A percentile compares a stretch with the other conserved stretches of the same genome.
These are phyloP conservation scores for Tiliacea aurago DNA, from an alignment of 2,888 invertebrate genomes.

Conservation along the genomic window DNA sequence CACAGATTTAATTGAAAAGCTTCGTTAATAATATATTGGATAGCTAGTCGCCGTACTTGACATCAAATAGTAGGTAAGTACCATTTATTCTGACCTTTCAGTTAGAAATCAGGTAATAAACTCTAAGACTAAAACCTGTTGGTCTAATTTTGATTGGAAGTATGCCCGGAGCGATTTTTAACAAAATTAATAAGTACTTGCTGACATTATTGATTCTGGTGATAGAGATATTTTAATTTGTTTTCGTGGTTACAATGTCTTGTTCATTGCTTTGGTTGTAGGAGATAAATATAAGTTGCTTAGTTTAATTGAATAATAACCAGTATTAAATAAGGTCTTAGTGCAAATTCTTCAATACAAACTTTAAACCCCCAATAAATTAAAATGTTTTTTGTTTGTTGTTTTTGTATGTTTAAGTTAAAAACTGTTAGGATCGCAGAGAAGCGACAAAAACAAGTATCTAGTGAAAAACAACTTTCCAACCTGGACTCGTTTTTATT, in stretches of 20 bases:
- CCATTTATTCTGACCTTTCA: constrained; percentile 22
- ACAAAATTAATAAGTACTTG: neutral
- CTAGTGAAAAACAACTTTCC: too few relatives aligned
- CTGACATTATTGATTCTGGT: neutral
- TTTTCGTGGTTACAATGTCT: neutral
- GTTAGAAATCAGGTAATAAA: neutral
- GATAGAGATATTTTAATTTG: neutral
- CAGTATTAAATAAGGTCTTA: neutral
- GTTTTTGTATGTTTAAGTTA: too few relatives aligned
- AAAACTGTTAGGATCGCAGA: neutral
- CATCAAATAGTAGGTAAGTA: neutral
- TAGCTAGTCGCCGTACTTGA: constrained; percentile 25
- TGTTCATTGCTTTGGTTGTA: neutral
- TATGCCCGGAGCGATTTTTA: neutral
- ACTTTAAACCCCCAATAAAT: too few relatives aligned
- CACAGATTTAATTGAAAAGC: neutral
- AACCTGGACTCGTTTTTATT: neutral
- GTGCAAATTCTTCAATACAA: neutral
- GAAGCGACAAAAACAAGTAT: neutral
- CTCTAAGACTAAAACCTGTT: neutral
- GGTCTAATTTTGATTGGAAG: neutral
- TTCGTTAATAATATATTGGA: constrained; percentile 2
- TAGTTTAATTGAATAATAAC: neutral
- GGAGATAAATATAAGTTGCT: neutral
- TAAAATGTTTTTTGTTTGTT: too few relatives aligned